Evolutionary conservation across 2,113 vertebrate genomes (phyloP).

Genomic region (Saccopteryx leptura): DNA sequence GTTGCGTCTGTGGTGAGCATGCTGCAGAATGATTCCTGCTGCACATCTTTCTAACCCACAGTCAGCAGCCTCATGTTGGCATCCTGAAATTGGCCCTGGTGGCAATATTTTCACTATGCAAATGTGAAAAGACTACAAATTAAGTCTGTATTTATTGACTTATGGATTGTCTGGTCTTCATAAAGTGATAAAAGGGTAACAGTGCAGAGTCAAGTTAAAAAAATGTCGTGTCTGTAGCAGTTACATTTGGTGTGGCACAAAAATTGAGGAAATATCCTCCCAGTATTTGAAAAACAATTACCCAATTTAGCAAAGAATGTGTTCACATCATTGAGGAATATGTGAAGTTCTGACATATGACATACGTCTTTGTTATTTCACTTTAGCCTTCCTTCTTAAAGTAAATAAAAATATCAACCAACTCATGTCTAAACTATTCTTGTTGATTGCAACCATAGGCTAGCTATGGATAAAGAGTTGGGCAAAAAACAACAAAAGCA

Average conservation of each 20-base stretch:
- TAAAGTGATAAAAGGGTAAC: neutral
- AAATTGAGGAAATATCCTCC: neutral
- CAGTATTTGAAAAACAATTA: neutral
- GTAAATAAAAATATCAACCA: conserved; percentile 12
- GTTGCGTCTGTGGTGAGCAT: neutral
- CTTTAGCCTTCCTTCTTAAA: conserved; percentile 19
- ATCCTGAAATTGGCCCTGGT: neutral
- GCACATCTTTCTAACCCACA: neutral
- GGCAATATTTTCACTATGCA: neutral
- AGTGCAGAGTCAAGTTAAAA: neutral
- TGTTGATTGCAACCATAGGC: neutral
- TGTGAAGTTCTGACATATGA: conserved; percentile 14
- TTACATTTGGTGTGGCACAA: neutral
- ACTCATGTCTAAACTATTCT: neutral
- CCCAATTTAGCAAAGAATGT: neutral
- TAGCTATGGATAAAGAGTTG: neutral
- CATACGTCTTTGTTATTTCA: neutral
- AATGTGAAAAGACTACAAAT: neutral
- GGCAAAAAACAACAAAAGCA: neutral
- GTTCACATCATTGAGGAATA: neutral
- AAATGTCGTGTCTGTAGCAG: neutral
- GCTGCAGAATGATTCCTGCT: neutral
- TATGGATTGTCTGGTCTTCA: neutral
- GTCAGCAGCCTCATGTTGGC: neutral
- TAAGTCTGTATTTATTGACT: neutral